Conservation (phyloP, 2,113 vertebrate species). For the Microcebus tavaratra region DNA sequence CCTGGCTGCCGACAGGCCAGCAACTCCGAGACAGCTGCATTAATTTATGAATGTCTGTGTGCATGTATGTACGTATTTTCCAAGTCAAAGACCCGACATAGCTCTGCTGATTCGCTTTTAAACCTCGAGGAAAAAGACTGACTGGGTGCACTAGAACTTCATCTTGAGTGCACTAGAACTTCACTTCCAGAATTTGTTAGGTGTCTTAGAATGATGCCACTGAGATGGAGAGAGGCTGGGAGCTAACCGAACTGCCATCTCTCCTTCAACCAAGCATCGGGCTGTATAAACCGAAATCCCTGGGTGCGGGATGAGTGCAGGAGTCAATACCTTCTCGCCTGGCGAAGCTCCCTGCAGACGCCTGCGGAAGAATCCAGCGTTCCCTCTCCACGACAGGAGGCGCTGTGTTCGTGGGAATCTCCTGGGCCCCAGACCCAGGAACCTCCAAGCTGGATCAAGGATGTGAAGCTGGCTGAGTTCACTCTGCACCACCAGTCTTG, state of each 20-base stretch:
- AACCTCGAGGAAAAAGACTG: not conserved
- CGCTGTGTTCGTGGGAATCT: conserved; percentile 69
- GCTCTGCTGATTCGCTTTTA: not conserved
- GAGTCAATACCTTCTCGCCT: not conserved
- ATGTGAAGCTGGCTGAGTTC: not conserved
- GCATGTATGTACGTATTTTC: not conserved
- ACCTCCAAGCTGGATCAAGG: not conserved
- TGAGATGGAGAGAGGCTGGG: not conserved
- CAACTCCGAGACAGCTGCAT: not conserved
- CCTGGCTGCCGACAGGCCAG: not conserved
- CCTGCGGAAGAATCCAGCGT: not conserved
- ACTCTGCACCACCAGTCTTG: not conserved
- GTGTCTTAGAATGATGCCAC: not conserved
- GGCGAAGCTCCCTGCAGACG: not conserved
- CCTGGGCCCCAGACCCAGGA: not conserved
- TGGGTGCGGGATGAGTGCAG: fast-evolving
- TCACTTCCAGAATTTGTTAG: not conserved
- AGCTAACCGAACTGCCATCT: not conserved
- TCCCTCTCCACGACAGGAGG: conserved; percentile 78
- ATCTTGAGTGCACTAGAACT: too few species aligned
- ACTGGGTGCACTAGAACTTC: not conserved
- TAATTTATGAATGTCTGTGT: not conserved
- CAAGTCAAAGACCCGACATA: not conserved
- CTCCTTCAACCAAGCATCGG: not conserved
- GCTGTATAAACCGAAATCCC: not conserved